A percentile compares a stretch with the other conserved stretches of the same genome.
Evolutionary conservation across 2,888 invertebrate species (phyloP).

Genomic region (Morpho achilles): DNA sequence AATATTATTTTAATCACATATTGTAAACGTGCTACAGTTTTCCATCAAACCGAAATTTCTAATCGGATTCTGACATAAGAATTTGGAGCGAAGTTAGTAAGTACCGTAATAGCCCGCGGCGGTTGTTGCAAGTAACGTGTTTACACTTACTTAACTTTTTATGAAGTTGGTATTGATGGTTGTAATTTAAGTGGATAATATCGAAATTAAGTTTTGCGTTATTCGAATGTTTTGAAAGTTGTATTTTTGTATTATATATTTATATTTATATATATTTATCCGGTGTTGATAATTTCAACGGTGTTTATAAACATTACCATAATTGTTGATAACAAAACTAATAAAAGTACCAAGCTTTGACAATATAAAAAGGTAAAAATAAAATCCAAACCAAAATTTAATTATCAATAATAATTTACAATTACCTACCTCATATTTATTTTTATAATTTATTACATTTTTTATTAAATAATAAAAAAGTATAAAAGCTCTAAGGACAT

Average conservation of each 20-base stretch:
- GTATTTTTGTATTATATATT: neutral
- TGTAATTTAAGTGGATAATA: constrained; percentile 21
- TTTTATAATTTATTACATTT: too few species aligned
- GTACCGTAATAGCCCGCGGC: constrained; percentile 63
- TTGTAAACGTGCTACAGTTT: constrained; percentile 40
- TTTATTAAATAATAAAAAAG: too few species aligned
- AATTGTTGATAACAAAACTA: too few species aligned
- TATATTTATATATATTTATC: too few species aligned
- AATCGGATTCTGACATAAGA: constrained; percentile 57
- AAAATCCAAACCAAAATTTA: too few species aligned
- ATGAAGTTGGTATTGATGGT: constrained; percentile 11
- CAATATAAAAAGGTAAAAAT: too few species aligned
- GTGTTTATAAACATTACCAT: too few species aligned
- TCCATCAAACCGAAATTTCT: constrained; percentile 64
- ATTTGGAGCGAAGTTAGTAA: constrained; percentile 46
- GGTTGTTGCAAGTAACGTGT: constrained; percentile 15
- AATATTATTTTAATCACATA: neutral
- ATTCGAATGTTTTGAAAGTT: constrained; percentile 3
- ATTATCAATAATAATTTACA: too few species aligned
- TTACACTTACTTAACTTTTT: constrained; percentile 18
- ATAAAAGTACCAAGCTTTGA: too few species aligned
- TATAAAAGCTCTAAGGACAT: too few species aligned
- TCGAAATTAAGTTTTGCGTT: constrained; percentile 15
- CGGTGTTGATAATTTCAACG: too few species aligned
- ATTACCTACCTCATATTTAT: too few species aligned